Evolutionary conservation across 1,140 invertebrate species (phyloP), one percentile per base, ranked within the genome.

Genomic region (Lepidurus arcticus): DNA sequence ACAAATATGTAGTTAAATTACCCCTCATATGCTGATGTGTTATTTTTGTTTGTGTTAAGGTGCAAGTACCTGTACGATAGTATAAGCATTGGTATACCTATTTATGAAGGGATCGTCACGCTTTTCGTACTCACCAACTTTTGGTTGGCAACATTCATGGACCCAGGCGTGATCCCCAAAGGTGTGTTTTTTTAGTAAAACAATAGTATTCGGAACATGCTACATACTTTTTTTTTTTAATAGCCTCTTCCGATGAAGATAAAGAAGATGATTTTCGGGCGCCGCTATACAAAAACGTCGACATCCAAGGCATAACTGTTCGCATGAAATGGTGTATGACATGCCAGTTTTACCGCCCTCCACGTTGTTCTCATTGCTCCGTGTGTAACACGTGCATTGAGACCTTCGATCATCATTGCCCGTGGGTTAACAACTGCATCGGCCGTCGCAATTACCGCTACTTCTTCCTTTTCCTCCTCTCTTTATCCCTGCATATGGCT

Each of bases 301-400:
- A 99, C 86, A 98, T 99, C 79, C 97, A 98, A 88, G 96, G 96
- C 77, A 97, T 98, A 78, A 97, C 95, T 21, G 96, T 99, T 65
- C 91, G 97, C 80, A 98, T 99, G 96, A 99, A 99, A 87, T 99
- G 98, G 98, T 99, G 98, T 87, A 92, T 96, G 78, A 99, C 98
- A 1, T 99, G 98, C 88, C 97, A 99, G 87, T 99, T 99, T 88
- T 99, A 99, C 87, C 90, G 97, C 82, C 97, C 97, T 84, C 98
- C 98, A 78, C 89, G 98, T 84, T 98, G 97, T 87, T 98, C 96
- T 76, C 97, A 99, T 88, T 99, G 98, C 86, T 98, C 95, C 83
- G 96, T 98, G 76, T 99, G 98, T 88, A 97, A 99, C 89, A 95
- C 95, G 84, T 99, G 97, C 87, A 98, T 99, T 85, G 96, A 99